These are phyloP conservation scores for Craseonycteris thonglongyai DNA, from an alignment of 2,113 vertebrate genomes.

Conservation along the genomic window DNA sequence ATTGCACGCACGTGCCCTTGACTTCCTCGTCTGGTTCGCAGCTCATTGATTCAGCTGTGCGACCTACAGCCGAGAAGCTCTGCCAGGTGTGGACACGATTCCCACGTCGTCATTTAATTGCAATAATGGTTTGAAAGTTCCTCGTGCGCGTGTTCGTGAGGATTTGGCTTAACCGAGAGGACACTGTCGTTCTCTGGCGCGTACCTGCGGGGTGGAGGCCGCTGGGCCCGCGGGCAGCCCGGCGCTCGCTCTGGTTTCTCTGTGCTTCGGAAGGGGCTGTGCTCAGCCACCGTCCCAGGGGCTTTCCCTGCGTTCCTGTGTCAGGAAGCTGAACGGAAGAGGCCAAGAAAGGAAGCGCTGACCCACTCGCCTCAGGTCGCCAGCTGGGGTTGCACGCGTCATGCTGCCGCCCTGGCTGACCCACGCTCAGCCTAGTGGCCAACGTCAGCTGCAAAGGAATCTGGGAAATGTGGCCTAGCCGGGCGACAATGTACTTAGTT, in stretches of 20 bases:
- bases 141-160: not conserved
- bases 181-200: not conserved
- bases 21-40: not conserved
- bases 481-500: not conserved
- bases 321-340: not conserved
- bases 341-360: not conserved
- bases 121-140: not conserved
- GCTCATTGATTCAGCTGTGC: not conserved
- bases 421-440: not conserved
- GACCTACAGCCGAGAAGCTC: not conserved
- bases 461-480: not conserved
- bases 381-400: too few species aligned
- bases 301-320: rapidly evolving
- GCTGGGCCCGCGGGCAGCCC: rapidly evolving
- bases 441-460: not conserved
- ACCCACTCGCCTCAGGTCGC: not conserved
- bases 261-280: rapidly evolving
- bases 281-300: not conserved
- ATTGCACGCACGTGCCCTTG: not conserved
- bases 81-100: not conserved
- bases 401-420: not conserved
- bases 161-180: not conserved
- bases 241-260: not conserved
- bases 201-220: too few species aligned
- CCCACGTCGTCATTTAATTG: not conserved